Percentiles rank a stretch among this genome's conserved stretches.
phyloP scores from a whole-genome alignment of 2,797 vertebrate genomes.

The Xenopus petersii region DNA sequence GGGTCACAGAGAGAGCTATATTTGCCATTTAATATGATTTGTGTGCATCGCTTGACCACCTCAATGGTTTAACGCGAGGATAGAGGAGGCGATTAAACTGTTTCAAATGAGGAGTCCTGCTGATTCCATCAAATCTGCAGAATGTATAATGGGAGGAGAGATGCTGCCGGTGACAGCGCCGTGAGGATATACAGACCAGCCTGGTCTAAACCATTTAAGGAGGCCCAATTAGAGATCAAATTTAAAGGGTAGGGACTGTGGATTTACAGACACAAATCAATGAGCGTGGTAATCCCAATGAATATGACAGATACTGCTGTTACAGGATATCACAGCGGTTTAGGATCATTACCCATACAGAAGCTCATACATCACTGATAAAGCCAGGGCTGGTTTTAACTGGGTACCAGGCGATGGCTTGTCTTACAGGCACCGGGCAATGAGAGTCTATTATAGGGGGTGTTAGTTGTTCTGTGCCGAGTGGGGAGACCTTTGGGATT shows the following conservation, averaged over 20 bases:
- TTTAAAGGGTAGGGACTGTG: slow-evolving; percentile 79
- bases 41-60: slow-evolving; percentile 95
- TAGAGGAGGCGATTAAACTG: slow-evolving; percentile 88
- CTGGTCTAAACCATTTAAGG: slow-evolving; percentile 94
- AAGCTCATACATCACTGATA: slow-evolving; percentile 79
- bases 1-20: slow-evolving; percentile 86
- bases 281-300: slow-evolving; percentile 82
- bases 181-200: slow-evolving; percentile 76
- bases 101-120: slow-evolving; percentile 89
- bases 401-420: slow-evolving; percentile 64
- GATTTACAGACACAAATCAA: slow-evolving; percentile 96
- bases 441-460: slow-evolving; percentile 42
- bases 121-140: slow-evolving; percentile 98
- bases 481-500: slow-evolving; percentile 24
- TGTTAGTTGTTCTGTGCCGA: slow-evolving; percentile 39
- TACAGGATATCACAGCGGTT: slow-evolving; percentile 76
- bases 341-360: slow-evolving; percentile 72
- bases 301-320: slow-evolving; percentile 89
- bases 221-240: slow-evolving; percentile 92
- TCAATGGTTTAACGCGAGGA: slow-evolving; percentile 84
- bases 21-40: slow-evolving; percentile 97
- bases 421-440: slow-evolving; percentile 66
- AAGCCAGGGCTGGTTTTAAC: slow-evolving; percentile 69
- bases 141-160: slow-evolving; percentile 94
- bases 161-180: slow-evolving; percentile 68